Conservation (phyloP, 2,797 vertebrate species). For the Coluber constrictor region DNA sequence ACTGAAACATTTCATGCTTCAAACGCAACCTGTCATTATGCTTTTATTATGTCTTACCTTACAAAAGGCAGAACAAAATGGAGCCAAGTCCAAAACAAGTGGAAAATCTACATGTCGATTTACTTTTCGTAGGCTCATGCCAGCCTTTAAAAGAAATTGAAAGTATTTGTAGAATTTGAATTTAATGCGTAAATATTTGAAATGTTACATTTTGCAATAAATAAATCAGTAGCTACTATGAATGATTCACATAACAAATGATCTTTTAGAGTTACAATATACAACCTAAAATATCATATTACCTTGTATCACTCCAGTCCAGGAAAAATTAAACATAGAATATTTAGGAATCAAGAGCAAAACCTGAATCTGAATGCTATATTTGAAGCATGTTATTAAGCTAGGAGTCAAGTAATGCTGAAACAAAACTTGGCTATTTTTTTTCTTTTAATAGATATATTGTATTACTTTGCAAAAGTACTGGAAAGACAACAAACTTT, state of each 20-base stretch:
- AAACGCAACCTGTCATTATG: conserved; percentile 19
- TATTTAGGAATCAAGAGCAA: background rate
- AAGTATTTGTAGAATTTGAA: conserved; percentile 19
- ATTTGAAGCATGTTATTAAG: background rate
- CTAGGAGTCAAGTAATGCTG: background rate
- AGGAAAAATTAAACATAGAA: background rate
- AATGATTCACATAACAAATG: background rate
- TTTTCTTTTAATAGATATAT: background rate
- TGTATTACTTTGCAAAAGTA: background rate
- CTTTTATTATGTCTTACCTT: conserved; percentile 77
- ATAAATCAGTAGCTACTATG: background rate
- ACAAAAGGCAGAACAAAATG: conserved; percentile 92
- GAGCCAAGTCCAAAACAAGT: conserved; percentile 87
- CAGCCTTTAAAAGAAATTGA: conserved; percentile 76
- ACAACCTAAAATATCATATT: background rate
- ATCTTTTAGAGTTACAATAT: background rate
- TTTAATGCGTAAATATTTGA: conserved; percentile 35
- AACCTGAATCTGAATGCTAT: background rate
- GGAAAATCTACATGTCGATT: conserved; percentile 97
- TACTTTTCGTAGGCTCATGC: conserved; percentile 93
- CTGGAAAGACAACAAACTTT: background rate
- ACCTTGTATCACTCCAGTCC: background rate
- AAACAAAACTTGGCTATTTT: background rate
- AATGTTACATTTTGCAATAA: background rate
- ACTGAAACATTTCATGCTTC: background rate